These are phyloP conservation scores for Lycocerus yunnanus DNA, from an alignment of 2,888 invertebrate genomes.

Conservation along the genomic window DNA sequence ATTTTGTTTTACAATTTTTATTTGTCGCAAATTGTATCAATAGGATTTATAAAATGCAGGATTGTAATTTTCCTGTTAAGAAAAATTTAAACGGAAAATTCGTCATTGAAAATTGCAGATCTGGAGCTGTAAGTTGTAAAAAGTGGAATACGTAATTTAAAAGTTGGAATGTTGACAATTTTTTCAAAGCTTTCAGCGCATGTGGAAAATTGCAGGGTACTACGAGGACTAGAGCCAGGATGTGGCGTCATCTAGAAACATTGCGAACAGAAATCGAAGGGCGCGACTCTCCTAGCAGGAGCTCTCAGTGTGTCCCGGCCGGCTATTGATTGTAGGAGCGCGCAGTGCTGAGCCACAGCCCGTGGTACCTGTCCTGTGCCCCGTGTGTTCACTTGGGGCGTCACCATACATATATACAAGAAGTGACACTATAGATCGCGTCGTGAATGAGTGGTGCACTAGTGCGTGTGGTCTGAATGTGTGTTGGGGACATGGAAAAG, in stretches of 20 bases:
- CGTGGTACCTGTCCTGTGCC: constrained; percentile 41
- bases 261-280: constrained; percentile 29
- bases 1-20: too few species aligned
- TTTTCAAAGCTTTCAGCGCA: neutral
- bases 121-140: neutral
- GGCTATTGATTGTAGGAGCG: constrained; percentile 43
- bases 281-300: constrained; percentile 37
- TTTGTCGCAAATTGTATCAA: too few species aligned
- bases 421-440: constrained; percentile 34
- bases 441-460: constrained; percentile 39
- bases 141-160: too few species aligned
- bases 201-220: neutral
- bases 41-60: too few species aligned
- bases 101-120: too few species aligned
- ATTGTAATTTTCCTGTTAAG: too few species aligned
- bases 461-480: constrained; percentile 38
- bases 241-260: constrained; percentile 33
- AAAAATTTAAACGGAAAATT: too few species aligned
- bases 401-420: constrained; percentile 42
- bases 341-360: constrained; percentile 45
- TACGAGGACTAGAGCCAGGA: neutral
- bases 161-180: neutral
- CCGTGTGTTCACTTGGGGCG: constrained; percentile 45
- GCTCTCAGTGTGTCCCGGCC: constrained; percentile 40
- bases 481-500: constrained; percentile 26